phyloP scores from a whole-genome alignment of 2,888 invertebrate species.

The Empis livida region DNA sequence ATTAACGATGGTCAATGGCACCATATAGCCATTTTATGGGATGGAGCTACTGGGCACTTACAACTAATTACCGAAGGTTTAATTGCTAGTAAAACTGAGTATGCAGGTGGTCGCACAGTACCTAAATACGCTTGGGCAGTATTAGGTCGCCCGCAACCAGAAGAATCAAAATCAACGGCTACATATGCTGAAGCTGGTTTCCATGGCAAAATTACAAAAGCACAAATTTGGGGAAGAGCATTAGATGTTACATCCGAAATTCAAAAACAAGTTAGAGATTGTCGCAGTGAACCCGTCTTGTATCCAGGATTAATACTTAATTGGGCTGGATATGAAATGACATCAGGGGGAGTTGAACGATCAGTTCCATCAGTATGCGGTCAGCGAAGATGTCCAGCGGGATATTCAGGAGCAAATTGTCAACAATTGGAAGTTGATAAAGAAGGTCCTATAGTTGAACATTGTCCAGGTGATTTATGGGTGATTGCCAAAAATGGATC shows the following conservation, averaged over 20 bases:
- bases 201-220: constrained; percentile 87
- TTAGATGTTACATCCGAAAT: constrained; percentile 85
- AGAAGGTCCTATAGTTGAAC: constrained; percentile 71
- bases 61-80: constrained; percentile 91
- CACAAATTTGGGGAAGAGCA: constrained; percentile 87
- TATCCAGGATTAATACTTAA: constrained; percentile 75
- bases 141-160: constrained; percentile 75
- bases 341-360: constrained; percentile 78
- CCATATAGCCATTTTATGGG: constrained; percentile 91
- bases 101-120: constrained; percentile 71
- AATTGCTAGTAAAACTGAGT: constrained; percentile 83
- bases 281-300: constrained; percentile 81
- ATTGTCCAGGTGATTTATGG: constrained; percentile 90
- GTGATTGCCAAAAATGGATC: constrained; percentile 87
- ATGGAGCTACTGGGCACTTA: constrained; percentile 75
- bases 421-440: constrained; percentile 75
- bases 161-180: constrained; percentile 42
- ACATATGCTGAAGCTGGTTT: constrained; percentile 78
- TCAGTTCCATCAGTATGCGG: constrained; percentile 87
- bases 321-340: constrained; percentile 89
- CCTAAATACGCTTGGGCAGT: constrained; percentile 85
- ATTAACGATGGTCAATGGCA: constrained; percentile 97
- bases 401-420: constrained; percentile 75
- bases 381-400: constrained; percentile 75
- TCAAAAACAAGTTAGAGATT: constrained; percentile 86